Evolutionary conservation across 1,140 invertebrate species (phyloP).

Genomic region (Nasonia longicornis): DNA sequence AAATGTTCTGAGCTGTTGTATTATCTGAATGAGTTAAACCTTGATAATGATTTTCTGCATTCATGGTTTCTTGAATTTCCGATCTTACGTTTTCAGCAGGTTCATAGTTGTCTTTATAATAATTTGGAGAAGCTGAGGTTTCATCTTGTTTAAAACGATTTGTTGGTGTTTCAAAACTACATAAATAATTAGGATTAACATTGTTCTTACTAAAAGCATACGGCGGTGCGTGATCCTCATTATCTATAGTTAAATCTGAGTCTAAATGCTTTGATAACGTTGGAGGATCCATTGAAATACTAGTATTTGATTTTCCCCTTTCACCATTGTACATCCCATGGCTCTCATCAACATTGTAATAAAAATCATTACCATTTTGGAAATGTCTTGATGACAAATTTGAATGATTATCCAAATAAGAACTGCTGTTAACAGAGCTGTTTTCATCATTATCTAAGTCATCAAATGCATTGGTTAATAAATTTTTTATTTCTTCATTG

Average conservation of each 20-base stretch:
- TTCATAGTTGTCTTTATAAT: slow-evolving; percentile 58
- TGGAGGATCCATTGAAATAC: neutral
- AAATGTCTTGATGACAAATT: slow-evolving; percentile 53
- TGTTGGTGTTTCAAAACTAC: slow-evolving; percentile 60
- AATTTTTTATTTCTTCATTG: slow-evolving; percentile 62
- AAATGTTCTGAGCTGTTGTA: neutral
- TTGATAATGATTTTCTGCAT: slow-evolving; percentile 50
- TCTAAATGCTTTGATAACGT: neutral
- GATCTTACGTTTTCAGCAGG: slow-evolving; percentile 53
- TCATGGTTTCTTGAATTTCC: slow-evolving; percentile 58
- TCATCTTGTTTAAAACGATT: slow-evolving; percentile 60
- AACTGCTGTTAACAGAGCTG: slow-evolving; percentile 62
- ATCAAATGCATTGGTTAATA: slow-evolving; percentile 60
- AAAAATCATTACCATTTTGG: slow-evolving; percentile 40
- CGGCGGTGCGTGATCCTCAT: neutral
- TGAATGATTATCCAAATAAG: neutral
- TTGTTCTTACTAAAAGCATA: slow-evolving; percentile 41
- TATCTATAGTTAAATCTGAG: neutral
- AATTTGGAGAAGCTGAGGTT: slow-evolving; percentile 59
- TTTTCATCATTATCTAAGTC: slow-evolving; percentile 63
- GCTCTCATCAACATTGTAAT: neutral
- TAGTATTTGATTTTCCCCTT: neutral
- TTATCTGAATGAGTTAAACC: neutral
- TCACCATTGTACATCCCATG: neutral
- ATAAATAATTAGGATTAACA: slow-evolving; percentile 53